Evolutionary conservation across 2,888 invertebrate genomes (phyloP).

Genomic region (Eretmocerus hayati): DNA sequence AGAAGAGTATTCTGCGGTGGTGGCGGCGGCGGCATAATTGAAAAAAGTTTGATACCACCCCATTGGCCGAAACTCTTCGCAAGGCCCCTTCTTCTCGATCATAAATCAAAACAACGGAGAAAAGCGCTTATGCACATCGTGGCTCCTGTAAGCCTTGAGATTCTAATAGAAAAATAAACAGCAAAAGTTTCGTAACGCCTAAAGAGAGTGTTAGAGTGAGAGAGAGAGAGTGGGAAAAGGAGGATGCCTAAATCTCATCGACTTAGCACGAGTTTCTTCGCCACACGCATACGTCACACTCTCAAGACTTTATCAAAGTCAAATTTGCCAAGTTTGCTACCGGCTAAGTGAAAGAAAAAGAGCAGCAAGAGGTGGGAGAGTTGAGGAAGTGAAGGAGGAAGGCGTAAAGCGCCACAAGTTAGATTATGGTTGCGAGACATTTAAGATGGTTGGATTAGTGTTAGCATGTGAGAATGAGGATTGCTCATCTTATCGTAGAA

Average conservation of each 20-base stretch:
- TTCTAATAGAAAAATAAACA: conserved; percentile 35
- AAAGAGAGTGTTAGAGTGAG: background rate
- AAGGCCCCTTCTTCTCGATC: background rate
- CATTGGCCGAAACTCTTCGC: background rate
- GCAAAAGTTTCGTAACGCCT: conserved; percentile 24
- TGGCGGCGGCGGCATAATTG: background rate
- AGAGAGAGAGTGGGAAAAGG: background rate
- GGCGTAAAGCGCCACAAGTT: too few relatives aligned
- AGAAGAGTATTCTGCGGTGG: background rate
- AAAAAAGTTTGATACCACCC: background rate
- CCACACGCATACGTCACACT: conserved; percentile 4
- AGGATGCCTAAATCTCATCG: conserved; percentile 25
- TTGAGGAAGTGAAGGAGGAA: too few relatives aligned
- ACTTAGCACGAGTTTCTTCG: conserved; percentile 3
- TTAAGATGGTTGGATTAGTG: too few relatives aligned
- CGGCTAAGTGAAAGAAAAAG: background rate
- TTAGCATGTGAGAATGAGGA: too few relatives aligned
- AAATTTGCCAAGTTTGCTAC: conserved; percentile 15
- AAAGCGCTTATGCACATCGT: background rate
- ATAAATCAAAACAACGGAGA: background rate
- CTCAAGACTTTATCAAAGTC: conserved; percentile 18
- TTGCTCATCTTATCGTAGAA: too few relatives aligned
- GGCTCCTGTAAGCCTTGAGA: too few relatives aligned
- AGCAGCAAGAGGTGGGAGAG: too few relatives aligned
- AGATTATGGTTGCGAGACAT: too few relatives aligned